Evolutionary conservation across 1,140 invertebrate genomes (phyloP).

Genomic region (Musca domestica): DNA sequence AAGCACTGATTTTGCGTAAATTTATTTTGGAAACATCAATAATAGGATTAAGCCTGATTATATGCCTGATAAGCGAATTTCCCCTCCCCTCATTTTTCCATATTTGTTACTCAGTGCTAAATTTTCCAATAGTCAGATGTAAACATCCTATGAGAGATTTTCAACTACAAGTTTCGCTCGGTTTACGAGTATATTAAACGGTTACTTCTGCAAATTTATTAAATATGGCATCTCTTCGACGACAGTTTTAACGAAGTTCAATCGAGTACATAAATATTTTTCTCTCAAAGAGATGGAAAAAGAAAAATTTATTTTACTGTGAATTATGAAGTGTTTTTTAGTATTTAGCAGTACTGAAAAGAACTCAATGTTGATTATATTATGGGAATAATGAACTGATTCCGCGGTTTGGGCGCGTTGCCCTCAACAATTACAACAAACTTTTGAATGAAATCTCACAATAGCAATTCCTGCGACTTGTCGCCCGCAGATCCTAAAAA

Average conservation of each 20-base stretch:
- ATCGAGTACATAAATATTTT: conserved; percentile 27
- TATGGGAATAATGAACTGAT: conserved; percentile 7
- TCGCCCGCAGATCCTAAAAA: neutral
- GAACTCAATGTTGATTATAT: neutral
- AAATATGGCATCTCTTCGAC: conserved; percentile 19
- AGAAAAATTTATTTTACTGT: conserved; percentile 16
- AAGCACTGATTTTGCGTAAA: too few species aligned
- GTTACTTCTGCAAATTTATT: neutral
- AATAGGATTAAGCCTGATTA: too few species aligned
- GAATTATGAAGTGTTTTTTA: conserved; percentile 14
- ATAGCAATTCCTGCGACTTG: neutral
- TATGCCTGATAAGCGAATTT: too few species aligned
- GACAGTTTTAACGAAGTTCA: conserved; percentile 27
- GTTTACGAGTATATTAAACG: too few species aligned
- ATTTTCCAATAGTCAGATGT: too few species aligned
- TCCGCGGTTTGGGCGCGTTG: neutral
- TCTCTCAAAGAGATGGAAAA: conserved; percentile 19
- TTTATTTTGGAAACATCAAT: too few species aligned
- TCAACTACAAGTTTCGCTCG: too few species aligned
- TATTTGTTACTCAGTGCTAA: too few species aligned
- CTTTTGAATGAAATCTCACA: conserved; percentile 8
- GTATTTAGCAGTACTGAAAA: neutral
- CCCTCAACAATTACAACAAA: neutral
- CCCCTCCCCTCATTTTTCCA: too few species aligned
- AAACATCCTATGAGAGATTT: too few species aligned